These are phyloP conservation scores for Poecilobothrus nobilitatus DNA, from an alignment of 2,888 invertebrate genomes.

Conservation along the genomic window DNA sequence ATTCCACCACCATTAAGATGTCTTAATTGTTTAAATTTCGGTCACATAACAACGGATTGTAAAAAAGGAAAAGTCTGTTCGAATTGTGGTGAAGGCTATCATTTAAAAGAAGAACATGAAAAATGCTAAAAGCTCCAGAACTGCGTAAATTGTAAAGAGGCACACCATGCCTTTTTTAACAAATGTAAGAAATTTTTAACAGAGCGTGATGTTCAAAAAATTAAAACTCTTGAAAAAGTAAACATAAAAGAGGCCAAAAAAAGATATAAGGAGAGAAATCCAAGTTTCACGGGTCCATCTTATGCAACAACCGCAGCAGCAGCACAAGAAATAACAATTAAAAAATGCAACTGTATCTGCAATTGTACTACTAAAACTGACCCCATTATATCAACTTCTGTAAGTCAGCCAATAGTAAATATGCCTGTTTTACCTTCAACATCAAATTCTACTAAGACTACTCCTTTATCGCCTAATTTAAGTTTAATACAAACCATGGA, in stretches of 20 bases:
- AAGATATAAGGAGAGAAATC: background rate
- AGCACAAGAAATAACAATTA: no score
- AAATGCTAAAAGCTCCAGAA: background rate
- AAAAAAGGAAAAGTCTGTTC: background rate
- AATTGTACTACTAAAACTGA: no score
- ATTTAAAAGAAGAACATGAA: background rate
- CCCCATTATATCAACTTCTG: no score
- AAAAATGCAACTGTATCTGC: no score
- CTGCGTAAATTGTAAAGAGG: background rate
- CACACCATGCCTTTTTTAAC: constrained; percentile 10
- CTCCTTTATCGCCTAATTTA: no score
- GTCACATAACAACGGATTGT: background rate
- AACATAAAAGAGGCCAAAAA: constrained; percentile 13
- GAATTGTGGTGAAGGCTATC: background rate
- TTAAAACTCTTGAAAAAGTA: constrained; percentile 9
- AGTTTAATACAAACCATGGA: no score
- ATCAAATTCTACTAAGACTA: no score
- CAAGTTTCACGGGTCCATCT: no score
- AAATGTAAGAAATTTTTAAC: constrained; percentile 4
- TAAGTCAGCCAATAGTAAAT: no score
- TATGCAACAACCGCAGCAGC: no score
- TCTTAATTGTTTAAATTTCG: constrained; percentile 1
- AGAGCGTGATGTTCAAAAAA: constrained; percentile 12
- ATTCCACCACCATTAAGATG: constrained; percentile 5
- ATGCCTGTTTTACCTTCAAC: no score